Evolutionary conservation across 2,797 vertebrate species (phyloP).

Genomic region (Mormyrus hasselquistii): DNA sequence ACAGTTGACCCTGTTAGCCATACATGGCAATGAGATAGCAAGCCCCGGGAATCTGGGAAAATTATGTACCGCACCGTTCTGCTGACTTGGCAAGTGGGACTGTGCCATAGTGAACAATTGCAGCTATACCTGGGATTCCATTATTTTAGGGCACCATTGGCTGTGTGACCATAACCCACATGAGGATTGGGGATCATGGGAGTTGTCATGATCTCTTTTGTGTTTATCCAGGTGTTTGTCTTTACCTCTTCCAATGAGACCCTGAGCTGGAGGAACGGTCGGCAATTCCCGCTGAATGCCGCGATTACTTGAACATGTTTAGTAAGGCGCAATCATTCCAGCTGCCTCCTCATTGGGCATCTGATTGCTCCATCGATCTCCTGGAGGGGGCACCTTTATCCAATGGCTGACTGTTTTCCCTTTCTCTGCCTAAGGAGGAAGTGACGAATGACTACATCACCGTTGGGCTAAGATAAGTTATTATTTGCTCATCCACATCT

Average conservation of each 20-base stretch:
- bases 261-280: background rate
- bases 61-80: background rate
- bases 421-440: background rate
- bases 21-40: background rate
- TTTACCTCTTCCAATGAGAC: background rate
- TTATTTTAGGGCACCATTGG: background rate
- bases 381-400: background rate
- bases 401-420: background rate
- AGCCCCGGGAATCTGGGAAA: background rate
- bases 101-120: background rate
- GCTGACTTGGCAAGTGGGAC: background rate
- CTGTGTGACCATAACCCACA: background rate
- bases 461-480: too few species aligned
- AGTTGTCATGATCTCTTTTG: background rate
- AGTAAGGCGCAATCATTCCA: background rate
- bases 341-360: background rate
- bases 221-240: background rate
- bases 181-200: background rate
- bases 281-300: background rate
- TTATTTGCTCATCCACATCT: too few species aligned
- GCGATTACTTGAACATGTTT: background rate
- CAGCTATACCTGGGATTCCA: background rate
- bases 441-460: too few species aligned
- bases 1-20: background rate
- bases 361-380: background rate